Conservation (phyloP, 2,797 vertebrate genomes). For the Sebastes hopkinsi region DNA sequence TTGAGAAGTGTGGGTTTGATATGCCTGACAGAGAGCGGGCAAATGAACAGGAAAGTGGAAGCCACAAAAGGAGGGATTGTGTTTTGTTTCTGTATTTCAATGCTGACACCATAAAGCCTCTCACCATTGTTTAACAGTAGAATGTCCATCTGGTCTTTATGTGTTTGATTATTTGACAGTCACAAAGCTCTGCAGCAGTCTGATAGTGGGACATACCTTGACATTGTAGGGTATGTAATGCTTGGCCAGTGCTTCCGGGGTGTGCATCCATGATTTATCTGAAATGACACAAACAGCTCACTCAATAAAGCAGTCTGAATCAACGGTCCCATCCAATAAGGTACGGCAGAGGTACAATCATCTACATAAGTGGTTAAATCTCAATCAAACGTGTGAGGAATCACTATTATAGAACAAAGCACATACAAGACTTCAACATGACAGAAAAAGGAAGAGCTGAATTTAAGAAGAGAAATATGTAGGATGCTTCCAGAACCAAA, state of each 20-base stretch:
- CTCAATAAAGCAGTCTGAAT: not conserved
- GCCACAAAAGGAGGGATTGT: not conserved
- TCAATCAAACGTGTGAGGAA: not conserved
- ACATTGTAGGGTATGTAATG: constrained; percentile 97
- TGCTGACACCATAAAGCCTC: not conserved
- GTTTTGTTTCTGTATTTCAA: not conserved
- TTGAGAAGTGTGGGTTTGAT: not conserved
- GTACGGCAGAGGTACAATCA: not conserved
- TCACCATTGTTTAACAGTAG: not conserved
- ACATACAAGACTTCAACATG: not conserved
- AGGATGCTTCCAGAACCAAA: not conserved
- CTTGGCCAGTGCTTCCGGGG: constrained; percentile 96
- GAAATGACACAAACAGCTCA: constrained; percentile 74
- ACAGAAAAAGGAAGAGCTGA: not conserved
- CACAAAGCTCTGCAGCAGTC: not conserved
- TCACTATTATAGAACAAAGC: not conserved
- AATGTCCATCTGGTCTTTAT: not conserved
- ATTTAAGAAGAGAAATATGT: not conserved
- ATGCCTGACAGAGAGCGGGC: not conserved
- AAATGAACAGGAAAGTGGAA: not conserved
- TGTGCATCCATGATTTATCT: constrained; percentile 99
- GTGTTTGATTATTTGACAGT: not conserved
- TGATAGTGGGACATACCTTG: constrained; percentile 86
- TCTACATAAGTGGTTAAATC: not conserved
- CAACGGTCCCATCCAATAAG: not conserved